Conservation (phyloP, 2,888 invertebrate species). For the Rotaria socialis region DNA sequence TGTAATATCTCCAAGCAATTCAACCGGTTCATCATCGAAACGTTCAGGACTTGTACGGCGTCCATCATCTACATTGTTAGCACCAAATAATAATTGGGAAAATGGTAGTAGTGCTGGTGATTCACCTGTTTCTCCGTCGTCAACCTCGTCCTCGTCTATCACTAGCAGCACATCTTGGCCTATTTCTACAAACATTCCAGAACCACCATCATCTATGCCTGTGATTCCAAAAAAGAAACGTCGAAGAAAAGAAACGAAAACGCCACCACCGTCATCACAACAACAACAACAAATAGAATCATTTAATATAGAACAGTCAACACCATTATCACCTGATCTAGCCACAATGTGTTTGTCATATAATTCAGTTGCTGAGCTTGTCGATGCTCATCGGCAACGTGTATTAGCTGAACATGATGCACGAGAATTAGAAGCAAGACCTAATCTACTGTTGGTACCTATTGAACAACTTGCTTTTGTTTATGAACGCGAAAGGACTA, state of each 20-base stretch:
- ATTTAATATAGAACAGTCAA: neutral
- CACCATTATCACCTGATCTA: neutral
- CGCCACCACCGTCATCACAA: neutral
- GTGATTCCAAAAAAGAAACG: conserved; percentile 19
- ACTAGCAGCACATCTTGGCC: neutral
- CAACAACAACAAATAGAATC: neutral
- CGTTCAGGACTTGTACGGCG: neutral
- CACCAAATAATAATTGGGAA: conserved; percentile 10
- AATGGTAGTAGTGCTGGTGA: conserved; percentile 35
- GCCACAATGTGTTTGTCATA: neutral
- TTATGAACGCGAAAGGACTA: conserved; percentile 26
- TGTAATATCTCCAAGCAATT: neutral
- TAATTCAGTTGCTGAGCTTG: conserved; percentile 14
- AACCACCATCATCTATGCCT: conserved; percentile 6
- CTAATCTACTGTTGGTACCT: neutral
- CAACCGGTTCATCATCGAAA: conserved; percentile 28
- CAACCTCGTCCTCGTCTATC: neutral
- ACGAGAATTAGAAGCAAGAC: conserved; percentile 20
- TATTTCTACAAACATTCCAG: conserved; percentile 30
- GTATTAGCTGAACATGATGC: neutral
- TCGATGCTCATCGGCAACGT: conserved; percentile 1
- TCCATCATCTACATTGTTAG: neutral
- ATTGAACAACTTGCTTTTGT: conserved; percentile 24
- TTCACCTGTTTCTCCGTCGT: neutral
- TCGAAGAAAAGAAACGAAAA: neutral